phyloP scores from a whole-genome alignment of 2,113 vertebrate species.

The Bostrychus sinensis region DNA sequence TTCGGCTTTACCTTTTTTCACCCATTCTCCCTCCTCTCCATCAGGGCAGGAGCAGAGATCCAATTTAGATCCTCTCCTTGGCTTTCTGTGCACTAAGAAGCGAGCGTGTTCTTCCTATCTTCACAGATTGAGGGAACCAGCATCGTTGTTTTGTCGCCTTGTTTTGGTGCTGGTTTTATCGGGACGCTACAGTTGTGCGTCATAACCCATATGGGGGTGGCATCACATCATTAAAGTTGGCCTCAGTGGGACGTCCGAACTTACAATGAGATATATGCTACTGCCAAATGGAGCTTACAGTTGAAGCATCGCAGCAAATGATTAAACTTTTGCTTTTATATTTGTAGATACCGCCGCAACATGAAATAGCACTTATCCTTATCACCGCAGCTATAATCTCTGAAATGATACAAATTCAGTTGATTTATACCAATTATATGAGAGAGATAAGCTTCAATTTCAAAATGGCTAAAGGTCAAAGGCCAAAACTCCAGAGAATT shows the following conservation, averaged over 20 bases:
- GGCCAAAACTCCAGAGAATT: background rate
- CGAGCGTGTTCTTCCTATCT: constrained; percentile 54
- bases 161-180: constrained; percentile 66
- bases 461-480: background rate
- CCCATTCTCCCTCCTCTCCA: constrained; percentile 40
- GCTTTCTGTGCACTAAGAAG: constrained; percentile 41
- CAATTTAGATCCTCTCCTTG: constrained; percentile 78
- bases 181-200: constrained; percentile 46
- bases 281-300: constrained; percentile 52
- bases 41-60: constrained; percentile 75
- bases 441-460: background rate
- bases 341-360: constrained; percentile 36
- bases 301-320: constrained; percentile 42
- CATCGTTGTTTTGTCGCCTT: constrained; percentile 36
- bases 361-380: constrained; percentile 8
- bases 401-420: background rate
- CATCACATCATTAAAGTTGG: constrained; percentile 64
- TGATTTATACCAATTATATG: background rate
- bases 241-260: constrained; percentile 55
- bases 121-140: constrained; percentile 48
- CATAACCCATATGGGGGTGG: constrained; percentile 33
- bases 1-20: constrained; percentile 37
- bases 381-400: background rate
- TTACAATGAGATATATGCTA: constrained; percentile 59
- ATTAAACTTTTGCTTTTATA: constrained; percentile 62